Percentiles rank a stretch among this genome's conserved stretches.
Evolutionary conservation across 2,113 vertebrate species (phyloP).

Genomic region (Nymphicus hollandicus): DNA sequence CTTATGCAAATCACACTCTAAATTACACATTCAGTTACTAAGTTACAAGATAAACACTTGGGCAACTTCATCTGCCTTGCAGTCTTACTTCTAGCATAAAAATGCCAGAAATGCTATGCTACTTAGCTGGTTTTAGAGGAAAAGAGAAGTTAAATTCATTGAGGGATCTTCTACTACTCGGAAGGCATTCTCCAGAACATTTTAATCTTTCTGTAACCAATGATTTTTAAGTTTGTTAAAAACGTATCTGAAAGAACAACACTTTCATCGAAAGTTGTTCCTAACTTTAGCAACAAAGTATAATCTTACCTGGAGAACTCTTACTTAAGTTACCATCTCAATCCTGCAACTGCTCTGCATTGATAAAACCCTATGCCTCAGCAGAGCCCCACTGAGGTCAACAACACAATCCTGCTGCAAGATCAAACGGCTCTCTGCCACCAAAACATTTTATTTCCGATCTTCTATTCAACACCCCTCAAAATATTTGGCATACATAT

Average conservation of each 20-base stretch:
- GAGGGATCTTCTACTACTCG: not conserved
- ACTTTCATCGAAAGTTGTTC: not conserved
- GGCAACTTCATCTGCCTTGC: not conserved
- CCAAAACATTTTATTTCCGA: not conserved
- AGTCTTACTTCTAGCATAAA: not conserved
- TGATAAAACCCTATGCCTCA: not conserved
- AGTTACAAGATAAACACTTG: not conserved
- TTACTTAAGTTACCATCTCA: not conserved
- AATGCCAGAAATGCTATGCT: not conserved
- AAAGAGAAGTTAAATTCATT: not conserved
- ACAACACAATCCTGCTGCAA: not conserved
- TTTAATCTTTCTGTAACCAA: not conserved
- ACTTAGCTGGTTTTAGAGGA: not conserved
- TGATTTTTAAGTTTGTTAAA: not conserved
- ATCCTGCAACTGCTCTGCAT: not conserved
- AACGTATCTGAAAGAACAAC: not conserved
- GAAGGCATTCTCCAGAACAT: not conserved
- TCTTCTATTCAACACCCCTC: not conserved
- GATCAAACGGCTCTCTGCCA: not conserved
- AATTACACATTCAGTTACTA: not conserved
- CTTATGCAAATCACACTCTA: not conserved
- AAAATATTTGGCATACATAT: not conserved
- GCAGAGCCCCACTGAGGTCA: not conserved
- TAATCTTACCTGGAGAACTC: not conserved
- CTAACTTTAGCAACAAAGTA: not conserved